Evolutionary conservation across 2,113 vertebrate genomes (phyloP), one percentile per base, ranked within the genome.

Genomic region (Romanogobio albipinnatus): DNA sequence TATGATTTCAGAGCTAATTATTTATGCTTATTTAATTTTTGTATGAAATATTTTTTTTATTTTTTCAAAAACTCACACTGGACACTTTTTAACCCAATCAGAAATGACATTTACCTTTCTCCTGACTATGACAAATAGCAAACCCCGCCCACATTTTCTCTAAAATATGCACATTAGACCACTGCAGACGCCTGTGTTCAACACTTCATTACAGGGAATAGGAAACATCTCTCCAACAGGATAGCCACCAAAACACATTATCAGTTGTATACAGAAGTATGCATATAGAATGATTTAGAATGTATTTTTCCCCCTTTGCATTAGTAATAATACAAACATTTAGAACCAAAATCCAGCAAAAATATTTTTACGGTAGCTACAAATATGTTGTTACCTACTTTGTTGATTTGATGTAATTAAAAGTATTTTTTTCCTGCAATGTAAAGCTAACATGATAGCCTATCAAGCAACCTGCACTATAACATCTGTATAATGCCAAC

Each of bases 111-210:
- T 11, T 73, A 36, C 39, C 22, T 36, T 29, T 13, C 14, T 45
- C 61, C 29, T 76, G 22, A 76, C 61, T 36, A 9, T 29, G 8
- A 43, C 39, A 53, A 53, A 61, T 53, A 51, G 29, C 36, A 74
- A 61, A 74, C 81, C 74, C 71, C 79, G 1, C 86, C 88, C 58
- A 68, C 78, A 80, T 45, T 29, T 24, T 3, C 22, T 80, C 47
- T n/a, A 9, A 51, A 47, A 74, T 58, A 77, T 68, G 9, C 39
- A 43, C 66, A 70, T 9, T 47, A 77, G 74, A 77, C 22, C 49
- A 70, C 61, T 11, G 58, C 49, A 51, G 51, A 62, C 3, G 5
- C 24, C 68, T 29, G 49, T 36, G 10, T 84, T 81, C 26, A 62
- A 58, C 4, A 64, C 22, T 61, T 77, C 53, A 22, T 56, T 45